A percentile compares a stretch with the other conserved stretches of the same genome.
Conservation (phyloP, 2,888 invertebrate species). For the Thereva unica region DNA sequence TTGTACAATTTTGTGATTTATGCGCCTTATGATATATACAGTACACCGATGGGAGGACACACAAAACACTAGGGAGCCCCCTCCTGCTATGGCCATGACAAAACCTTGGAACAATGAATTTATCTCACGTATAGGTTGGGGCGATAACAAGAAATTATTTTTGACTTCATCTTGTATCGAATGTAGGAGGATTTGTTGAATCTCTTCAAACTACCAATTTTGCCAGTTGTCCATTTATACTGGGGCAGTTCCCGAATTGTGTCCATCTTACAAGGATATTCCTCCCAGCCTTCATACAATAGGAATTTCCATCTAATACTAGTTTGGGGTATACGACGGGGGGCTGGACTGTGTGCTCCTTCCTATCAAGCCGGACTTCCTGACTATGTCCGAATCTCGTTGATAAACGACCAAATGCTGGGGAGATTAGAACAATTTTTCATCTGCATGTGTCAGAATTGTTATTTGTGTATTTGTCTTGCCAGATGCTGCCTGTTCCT, state of each 20-base stretch:
- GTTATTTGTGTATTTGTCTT: slow-evolving; percentile 13
- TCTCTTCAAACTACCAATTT: not conserved
- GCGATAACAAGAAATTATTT: slow-evolving; percentile 32
- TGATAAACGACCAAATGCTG: slow-evolving; percentile 3
- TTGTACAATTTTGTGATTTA: slow-evolving; percentile 21
- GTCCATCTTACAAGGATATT: no score
- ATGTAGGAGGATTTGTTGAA: slow-evolving; percentile 18
- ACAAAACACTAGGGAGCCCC: not conserved
- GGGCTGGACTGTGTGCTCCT: not conserved
- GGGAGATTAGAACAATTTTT: slow-evolving; percentile 24
- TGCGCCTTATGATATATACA: slow-evolving; percentile 21
- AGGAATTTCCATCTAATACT: slow-evolving; percentile 3
- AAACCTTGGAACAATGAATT: no score
- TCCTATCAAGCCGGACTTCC: not conserved
- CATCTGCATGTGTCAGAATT: slow-evolving; percentile 31
- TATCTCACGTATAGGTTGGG: not conserved
- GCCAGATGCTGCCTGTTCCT: not conserved
- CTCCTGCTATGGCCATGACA: no score
- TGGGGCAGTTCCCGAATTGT: no score
- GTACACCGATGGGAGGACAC: slow-evolving; percentile 12
- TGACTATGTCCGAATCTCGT: not conserved
- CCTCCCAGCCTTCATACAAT: not conserved
- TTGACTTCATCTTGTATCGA: slow-evolving; percentile 10
- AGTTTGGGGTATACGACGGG: not conserved
- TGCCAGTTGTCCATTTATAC: no score